A percentile compares a stretch with the other conserved stretches of the same genome.
phyloP scores from a whole-genome alignment of 2,113 vertebrate species.

The Pedetes capensis region DNA sequence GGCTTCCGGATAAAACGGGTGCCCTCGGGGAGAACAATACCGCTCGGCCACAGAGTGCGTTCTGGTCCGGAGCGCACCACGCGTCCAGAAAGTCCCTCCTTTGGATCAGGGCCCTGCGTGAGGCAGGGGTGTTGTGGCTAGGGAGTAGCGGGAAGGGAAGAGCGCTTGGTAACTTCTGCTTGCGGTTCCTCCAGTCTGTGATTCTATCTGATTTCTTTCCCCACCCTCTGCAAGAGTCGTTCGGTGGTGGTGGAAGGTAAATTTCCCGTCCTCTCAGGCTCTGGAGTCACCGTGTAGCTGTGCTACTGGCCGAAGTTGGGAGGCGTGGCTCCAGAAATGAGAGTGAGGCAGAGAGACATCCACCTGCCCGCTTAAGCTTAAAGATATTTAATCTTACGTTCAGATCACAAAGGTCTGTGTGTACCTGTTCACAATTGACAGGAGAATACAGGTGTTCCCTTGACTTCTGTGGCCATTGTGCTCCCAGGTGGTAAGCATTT shows the following conservation, averaged over 20 bases:
- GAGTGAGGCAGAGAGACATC: neutral
- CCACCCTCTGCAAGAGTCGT: neutral
- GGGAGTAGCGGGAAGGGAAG: neutral
- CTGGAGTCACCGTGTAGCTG: neutral
- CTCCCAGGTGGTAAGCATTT: neutral
- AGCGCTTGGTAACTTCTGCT: neutral
- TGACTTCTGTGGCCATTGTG: neutral
- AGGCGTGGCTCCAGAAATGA: neutral
- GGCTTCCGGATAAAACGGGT: neutral
- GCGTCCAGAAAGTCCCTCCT: neutral
- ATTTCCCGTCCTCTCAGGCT: accelerated
- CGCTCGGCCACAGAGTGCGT: neutral
- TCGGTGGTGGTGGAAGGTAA: neutral
- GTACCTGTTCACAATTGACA: neutral
- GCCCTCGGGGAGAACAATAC: slow-evolving; percentile 30
- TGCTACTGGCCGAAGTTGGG: neutral
- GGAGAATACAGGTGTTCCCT: neutral
- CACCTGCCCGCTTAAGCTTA: neutral
- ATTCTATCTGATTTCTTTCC: neutral
- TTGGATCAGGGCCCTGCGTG: neutral
- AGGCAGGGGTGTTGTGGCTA: neutral
- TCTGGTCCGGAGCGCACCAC: neutral
- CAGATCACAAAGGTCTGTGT: neutral
- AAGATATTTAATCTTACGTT: neutral
- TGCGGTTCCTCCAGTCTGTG: neutral